Percentiles rank a stretch among this genome's conserved stretches.
phyloP scores from a whole-genome alignment of 2,113 vertebrate genomes.

The Coptodon rendalli region DNA sequence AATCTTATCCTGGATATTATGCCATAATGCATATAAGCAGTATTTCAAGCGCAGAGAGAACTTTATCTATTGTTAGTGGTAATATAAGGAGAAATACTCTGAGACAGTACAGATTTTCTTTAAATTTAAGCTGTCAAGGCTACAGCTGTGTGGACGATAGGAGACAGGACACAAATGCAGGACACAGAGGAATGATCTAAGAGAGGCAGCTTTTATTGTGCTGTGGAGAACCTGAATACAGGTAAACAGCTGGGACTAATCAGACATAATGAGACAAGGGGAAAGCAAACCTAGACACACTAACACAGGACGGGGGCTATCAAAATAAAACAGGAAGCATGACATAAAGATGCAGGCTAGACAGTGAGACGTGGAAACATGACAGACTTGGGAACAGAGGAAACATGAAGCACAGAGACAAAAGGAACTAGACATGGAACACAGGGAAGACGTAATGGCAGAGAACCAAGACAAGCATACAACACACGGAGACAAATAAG shows the following conservation, averaged over 20 bases:
- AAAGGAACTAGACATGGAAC: neutral
- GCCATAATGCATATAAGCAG: neutral
- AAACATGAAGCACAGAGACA: neutral
- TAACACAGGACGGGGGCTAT: neutral
- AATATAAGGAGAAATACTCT: neutral
- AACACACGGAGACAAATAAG: neutral
- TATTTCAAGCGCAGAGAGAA: neutral
- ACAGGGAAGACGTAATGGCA: neutral
- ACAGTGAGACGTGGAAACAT: neutral
- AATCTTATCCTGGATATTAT: neutral
- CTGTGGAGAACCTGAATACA: neutral
- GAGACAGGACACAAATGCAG: neutral
- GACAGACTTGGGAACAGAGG: neutral
- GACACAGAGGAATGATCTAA: neutral
- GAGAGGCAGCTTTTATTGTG: neutral
- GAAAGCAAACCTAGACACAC: neutral
- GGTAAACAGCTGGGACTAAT: neutral
- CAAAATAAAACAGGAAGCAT: neutral
- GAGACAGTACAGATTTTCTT: neutral
- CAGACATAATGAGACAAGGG: neutral
- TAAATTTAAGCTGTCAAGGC: neutral
- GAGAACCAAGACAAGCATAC: neutral
- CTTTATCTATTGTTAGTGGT: neutral
- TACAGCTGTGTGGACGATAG: fast-evolving
- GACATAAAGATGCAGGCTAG: neutral